These are phyloP conservation scores for Lateolabrax maculatus DNA, from an alignment of 2,797 vertebrate genomes.

Conservation along the genomic window DNA sequence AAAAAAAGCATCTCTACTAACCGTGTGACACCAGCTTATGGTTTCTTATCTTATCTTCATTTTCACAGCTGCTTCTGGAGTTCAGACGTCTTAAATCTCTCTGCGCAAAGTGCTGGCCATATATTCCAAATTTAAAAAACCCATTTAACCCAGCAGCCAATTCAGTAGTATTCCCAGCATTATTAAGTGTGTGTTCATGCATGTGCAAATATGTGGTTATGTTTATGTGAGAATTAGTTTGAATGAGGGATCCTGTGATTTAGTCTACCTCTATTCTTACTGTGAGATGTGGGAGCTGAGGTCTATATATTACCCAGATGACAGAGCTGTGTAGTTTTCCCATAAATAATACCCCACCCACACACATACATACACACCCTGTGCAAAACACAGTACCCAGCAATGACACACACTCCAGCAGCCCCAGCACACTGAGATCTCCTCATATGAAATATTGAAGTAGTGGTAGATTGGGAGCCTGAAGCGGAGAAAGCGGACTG, in stretches of 20 bases:
- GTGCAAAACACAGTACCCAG: constrained; percentile 48
- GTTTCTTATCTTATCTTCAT: constrained; percentile 54
- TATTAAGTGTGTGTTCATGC: constrained; percentile 43
- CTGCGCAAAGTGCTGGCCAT: constrained; percentile 51
- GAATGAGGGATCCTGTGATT: constrained; percentile 53
- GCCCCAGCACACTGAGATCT: constrained; percentile 59
- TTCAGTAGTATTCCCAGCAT: constrained; percentile 57
- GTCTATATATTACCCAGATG: constrained; percentile 74
- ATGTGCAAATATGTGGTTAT: neutral
- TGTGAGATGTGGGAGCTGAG: constrained; percentile 41
- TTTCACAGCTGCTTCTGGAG: constrained; percentile 45
- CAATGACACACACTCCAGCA: constrained; percentile 37
- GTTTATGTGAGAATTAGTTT: constrained; percentile 24
- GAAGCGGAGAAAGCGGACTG: constrained; percentile 55
- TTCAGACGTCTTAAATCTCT: constrained; percentile 55
- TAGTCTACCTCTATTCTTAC: constrained; percentile 35
- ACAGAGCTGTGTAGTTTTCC: constrained; percentile 68
- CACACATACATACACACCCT: constrained; percentile 31
- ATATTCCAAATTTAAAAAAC: constrained; percentile 44
- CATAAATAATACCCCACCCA: constrained; percentile 75
- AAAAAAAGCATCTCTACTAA: constrained; percentile 17
- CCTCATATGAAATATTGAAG: constrained; percentile 84
- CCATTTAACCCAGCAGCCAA: constrained; percentile 41
- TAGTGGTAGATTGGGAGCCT: constrained; percentile 63
- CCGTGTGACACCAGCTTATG: constrained; percentile 24